Base-by-base conservation (phyloP, 2,888 invertebrate species). In the Drosophila formosana region DNA sequence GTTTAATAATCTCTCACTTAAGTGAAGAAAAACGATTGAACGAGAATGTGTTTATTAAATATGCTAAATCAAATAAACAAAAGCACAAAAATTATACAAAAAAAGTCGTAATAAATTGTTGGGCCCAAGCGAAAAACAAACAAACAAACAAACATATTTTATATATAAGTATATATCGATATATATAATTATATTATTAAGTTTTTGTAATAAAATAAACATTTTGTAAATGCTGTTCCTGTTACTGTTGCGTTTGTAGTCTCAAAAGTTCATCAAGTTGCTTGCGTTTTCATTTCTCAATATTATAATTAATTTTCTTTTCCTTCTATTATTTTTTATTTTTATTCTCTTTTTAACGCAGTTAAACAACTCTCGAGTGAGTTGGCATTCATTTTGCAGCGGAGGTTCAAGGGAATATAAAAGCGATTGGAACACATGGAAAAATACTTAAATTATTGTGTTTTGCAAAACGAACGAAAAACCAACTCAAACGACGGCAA, bases 191-290 rank as follows among this genome's bases (percentile, higher is more conserved):
- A 53, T 45, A 9, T 52, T 39, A 34, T 37, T 57, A 47, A 63
- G 62, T 55, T 18, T 47, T 30, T 56, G 9, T 56, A 34, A 53
- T 28, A 25, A 45, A 65, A 83, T 76, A 86, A 88, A 84, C 83
- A 84, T 84, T 84, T 84, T 83, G 73, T 85, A 85, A 86, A 86
- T 86, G 85, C 85, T 82, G 82, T 86, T 86, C 85, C 85, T 86
- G 85, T 86, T 86, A 87, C 75, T 87, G 85, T 86, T 86, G 89
- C 85, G 85, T 86, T 80, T 88, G 78, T 87, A 86, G 85, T 86
- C 89, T 86, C 88, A 89, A 86, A 82, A 84, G 75, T 78, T 75
- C 51, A 80, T 85, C 66, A 50, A 68, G 60, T 75, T 82, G 67
- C 64, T 80, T 65, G 56, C 56, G 49, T 64, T 49, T 26, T 26